phyloP scores from a whole-genome alignment of 2,113 vertebrate species.

The Seriola dumerili region DNA sequence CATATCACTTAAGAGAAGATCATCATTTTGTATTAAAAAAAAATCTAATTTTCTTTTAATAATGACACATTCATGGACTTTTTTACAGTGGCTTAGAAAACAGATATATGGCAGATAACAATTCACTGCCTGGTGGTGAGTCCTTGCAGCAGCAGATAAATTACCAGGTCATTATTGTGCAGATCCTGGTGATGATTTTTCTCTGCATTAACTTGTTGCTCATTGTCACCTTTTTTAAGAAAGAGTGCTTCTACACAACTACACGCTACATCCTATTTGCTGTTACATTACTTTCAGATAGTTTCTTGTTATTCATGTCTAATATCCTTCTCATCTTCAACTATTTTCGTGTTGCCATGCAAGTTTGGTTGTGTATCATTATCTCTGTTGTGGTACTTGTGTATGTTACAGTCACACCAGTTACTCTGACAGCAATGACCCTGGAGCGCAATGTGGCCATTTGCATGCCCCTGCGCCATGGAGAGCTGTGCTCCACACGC shows the following conservation, averaged over 20 bases:
- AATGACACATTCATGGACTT: background rate
- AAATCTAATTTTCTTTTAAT: background rate
- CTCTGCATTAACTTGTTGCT: conserved; percentile 50
- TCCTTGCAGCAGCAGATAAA: background rate
- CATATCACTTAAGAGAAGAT: background rate
- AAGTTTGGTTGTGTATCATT: conserved; percentile 29
- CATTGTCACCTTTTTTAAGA: conserved; percentile 59
- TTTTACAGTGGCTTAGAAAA: background rate
- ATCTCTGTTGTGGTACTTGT: background rate
- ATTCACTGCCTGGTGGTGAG: background rate
- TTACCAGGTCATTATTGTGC: conserved; percentile 3
- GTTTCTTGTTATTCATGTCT: conserved; percentile 31
- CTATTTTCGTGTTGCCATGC: background rate
- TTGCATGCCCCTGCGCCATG: conserved; percentile 68
- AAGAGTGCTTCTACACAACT: conserved; percentile 44
- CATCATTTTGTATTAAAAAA: background rate
- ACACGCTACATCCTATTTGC: conserved; percentile 74
- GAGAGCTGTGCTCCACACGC: conserved; percentile 56
- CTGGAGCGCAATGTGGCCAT: conserved; percentile 75
- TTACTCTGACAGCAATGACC: conserved; percentile 73
- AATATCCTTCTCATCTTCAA: conserved; percentile 20
- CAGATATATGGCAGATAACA: background rate
- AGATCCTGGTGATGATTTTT: conserved; percentile 49
- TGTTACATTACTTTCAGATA: conserved; percentile 62
- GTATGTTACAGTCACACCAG: conserved; percentile 10